These are phyloP conservation scores for Elymnias hypermnestra DNA, from an alignment of 1,140 invertebrate genomes.

Conservation along the genomic window DNA sequence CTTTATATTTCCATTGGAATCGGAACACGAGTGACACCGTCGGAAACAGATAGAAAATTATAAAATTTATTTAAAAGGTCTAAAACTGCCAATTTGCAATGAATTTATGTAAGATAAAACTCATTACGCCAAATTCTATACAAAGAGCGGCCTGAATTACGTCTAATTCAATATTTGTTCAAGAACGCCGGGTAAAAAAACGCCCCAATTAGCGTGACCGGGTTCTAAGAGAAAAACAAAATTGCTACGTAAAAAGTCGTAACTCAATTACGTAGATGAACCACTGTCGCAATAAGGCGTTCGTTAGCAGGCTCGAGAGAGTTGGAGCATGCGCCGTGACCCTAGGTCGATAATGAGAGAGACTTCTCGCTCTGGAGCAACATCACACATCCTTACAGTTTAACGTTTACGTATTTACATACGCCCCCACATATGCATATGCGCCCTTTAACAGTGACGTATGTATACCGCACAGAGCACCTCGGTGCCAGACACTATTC, in stretches of 20 bases:
- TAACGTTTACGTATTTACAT: slow-evolving; percentile 73
- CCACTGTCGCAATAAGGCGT: slow-evolving; percentile 69
- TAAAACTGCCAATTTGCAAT: slow-evolving; percentile 9
- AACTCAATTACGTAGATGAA: slow-evolving; percentile 73
- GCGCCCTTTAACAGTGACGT: slow-evolving; percentile 61
- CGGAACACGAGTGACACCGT: neutral
- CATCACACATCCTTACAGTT: slow-evolving; percentile 72
- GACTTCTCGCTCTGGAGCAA: slow-evolving; percentile 61
- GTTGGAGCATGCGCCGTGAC: slow-evolving; percentile 71
- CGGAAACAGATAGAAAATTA: neutral
- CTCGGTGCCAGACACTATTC: slow-evolving; percentile 15
- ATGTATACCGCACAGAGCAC: slow-evolving; percentile 42
- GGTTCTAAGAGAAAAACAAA: slow-evolving; percentile 68
- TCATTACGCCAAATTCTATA: slow-evolving; percentile 24
- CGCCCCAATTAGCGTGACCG: slow-evolving; percentile 66
- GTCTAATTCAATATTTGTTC: slow-evolving; percentile 66
- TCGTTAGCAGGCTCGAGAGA: slow-evolving; percentile 48
- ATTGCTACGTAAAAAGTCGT: slow-evolving; percentile 74
- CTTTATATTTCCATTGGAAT: neutral
- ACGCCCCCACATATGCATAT: slow-evolving; percentile 71
- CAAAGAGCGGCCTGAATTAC: slow-evolving; percentile 31
- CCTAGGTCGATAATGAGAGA: slow-evolving; percentile 71
- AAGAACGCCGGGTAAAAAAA: slow-evolving; percentile 43
- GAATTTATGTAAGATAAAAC: slow-evolving; percentile 20
- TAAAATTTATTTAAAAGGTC: no score